Evolutionary conservation across 2,113 vertebrate genomes (phyloP).

Genomic region (Manacus vitellinus): DNA sequence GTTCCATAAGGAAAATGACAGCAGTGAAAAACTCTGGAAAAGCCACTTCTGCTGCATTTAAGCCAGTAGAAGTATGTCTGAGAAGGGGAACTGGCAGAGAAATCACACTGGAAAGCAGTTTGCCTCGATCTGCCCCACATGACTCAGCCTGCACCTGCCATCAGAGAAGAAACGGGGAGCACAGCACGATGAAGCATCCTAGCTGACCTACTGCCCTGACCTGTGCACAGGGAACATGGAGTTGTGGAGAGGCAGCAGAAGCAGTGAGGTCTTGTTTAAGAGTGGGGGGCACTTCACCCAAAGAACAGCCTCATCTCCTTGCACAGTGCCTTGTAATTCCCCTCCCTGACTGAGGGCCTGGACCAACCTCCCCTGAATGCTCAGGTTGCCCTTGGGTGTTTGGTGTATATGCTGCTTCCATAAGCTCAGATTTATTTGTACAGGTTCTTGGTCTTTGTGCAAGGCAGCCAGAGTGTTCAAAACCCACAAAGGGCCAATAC

Average conservation of each 20-base stretch:
- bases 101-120: not conserved
- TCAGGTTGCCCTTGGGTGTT: not conserved
- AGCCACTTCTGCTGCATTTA: not conserved
- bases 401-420: not conserved
- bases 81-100: not conserved
- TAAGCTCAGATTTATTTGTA: not conserved
- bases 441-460: not conserved
- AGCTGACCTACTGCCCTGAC: not conserved
- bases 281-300: not conserved
- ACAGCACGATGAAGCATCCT: not conserved
- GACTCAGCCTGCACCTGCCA: not conserved
- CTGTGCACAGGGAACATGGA: not conserved
- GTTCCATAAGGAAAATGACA: not conserved
- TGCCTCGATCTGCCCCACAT: not conserved
- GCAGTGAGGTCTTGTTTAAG: not conserved
- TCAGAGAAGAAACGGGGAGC: not conserved
- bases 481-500: not conserved
- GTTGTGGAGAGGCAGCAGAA: not conserved
- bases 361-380: not conserved
- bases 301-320: not conserved
- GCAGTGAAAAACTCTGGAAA: not conserved
- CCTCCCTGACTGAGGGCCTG: not conserved
- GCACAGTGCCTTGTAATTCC: accelerated
- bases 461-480: not conserved
- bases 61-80: not conserved